phyloP scores from a whole-genome alignment of 2,888 invertebrate species.

The Agelastica alni region DNA sequence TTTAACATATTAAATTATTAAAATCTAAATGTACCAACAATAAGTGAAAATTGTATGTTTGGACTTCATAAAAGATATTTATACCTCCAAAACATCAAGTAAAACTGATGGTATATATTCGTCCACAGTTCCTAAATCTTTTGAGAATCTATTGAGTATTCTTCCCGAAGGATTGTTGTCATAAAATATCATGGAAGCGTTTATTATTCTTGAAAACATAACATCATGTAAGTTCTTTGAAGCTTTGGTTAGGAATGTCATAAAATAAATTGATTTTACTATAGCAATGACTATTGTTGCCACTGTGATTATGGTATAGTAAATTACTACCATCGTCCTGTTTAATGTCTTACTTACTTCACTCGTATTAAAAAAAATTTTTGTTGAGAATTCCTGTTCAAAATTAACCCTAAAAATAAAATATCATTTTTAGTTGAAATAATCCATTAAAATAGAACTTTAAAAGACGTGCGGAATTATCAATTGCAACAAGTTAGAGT shows the following conservation, averaged over 20 bases:
- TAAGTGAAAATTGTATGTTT: no score
- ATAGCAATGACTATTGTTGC: conserved; percentile 53
- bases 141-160: conserved; percentile 56
- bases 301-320: conserved; percentile 57
- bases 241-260: conserved; percentile 50
- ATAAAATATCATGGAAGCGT: conserved; percentile 52
- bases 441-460: no score
- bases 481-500: no score
- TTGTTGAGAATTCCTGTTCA: conserved; percentile 47
- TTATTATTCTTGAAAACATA: conserved; percentile 48
- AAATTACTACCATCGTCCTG: conserved; percentile 52
- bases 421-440: no score
- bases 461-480: no score
- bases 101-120: conserved; percentile 61
- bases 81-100: conserved; percentile 50
- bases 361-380: conserved; percentile 31
- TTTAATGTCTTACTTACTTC: conserved; percentile 35
- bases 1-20: no score
- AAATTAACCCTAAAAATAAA: conserved; percentile 47
- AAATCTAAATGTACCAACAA: no score
- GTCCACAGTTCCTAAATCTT: conserved; percentile 63
- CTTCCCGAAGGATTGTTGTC: conserved; percentile 53
- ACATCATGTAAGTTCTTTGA: conserved; percentile 51
- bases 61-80: no score
- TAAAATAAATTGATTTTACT: conserved; percentile 49